Evolutionary conservation across 2,113 vertebrate genomes (phyloP).

Genomic region (Trematomus loennbergii): DNA sequence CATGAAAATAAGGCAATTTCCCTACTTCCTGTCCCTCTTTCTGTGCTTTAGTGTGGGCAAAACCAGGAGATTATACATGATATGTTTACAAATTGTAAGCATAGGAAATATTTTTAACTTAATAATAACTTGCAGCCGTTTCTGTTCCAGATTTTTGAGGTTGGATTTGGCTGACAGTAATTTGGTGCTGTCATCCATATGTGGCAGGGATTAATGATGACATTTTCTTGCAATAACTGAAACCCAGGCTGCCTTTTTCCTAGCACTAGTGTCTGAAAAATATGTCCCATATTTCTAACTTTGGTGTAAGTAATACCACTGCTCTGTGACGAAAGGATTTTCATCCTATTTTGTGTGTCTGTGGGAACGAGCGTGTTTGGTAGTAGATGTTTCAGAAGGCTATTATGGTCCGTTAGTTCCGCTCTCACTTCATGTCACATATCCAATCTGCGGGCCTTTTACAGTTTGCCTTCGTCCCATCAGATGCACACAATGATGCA

Average conservation of each 20-base stretch:
- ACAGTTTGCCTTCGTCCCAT: slow-evolving; percentile 50
- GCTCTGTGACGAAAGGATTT: slow-evolving; percentile 44
- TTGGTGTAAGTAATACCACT: slow-evolving; percentile 36
- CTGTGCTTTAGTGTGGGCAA: not conserved
- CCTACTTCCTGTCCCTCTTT: not conserved
- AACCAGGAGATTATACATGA: slow-evolving; percentile 6
- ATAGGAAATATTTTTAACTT: slow-evolving; percentile 31
- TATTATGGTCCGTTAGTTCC: slow-evolving; percentile 62
- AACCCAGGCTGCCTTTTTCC: slow-evolving; percentile 38
- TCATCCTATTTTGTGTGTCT: slow-evolving; percentile 33
- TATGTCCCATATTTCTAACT: slow-evolving; percentile 32
- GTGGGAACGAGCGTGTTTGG: slow-evolving; percentile 27
- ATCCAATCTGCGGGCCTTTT: slow-evolving; percentile 53
- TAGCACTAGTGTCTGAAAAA: slow-evolving; percentile 25
- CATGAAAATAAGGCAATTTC: not conserved
- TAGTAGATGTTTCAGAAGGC: slow-evolving; percentile 59
- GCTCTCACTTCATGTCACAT: slow-evolving; percentile 66
- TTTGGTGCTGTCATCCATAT: slow-evolving; percentile 31
- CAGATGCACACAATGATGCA: slow-evolving; percentile 35
- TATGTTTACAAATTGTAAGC: slow-evolving; percentile 33
- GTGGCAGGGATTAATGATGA: slow-evolving; percentile 53
- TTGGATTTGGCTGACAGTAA: not conserved
- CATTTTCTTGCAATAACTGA: slow-evolving; percentile 40
- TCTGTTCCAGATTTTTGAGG: slow-evolving; percentile 5
- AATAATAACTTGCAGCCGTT: slow-evolving; percentile 46